phyloP scores from a whole-genome alignment of 2,888 invertebrate genomes.

The Sinodicranocentrus sp. region DNA sequence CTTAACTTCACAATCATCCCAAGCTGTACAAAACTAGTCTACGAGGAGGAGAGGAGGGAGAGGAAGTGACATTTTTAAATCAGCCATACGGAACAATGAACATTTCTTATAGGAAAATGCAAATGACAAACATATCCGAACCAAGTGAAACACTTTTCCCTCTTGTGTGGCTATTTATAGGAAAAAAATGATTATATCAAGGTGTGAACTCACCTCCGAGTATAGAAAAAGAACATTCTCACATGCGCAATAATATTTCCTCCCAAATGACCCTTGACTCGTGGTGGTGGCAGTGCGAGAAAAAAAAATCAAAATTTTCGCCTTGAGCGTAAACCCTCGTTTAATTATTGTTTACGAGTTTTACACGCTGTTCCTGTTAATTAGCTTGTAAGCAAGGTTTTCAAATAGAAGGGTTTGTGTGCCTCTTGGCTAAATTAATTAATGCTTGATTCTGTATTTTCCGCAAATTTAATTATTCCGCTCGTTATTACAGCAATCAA shows the following conservation, averaged over 20 bases:
- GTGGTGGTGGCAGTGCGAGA: too few relatives aligned
- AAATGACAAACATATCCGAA: background rate
- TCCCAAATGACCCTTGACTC: slow-evolving; percentile 16
- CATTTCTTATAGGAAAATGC: slow-evolving; percentile 32
- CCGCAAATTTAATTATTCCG: background rate
- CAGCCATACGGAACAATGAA: slow-evolving; percentile 64
- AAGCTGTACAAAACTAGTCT: too few relatives aligned
- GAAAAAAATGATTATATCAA: too few relatives aligned
- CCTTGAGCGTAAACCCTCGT: too few relatives aligned
- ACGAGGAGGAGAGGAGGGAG: slow-evolving; percentile 16
- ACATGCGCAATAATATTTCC: background rate
- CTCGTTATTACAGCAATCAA: background rate
- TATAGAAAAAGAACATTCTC: background rate
- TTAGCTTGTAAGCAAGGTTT: too few relatives aligned
- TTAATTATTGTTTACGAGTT: too few relatives aligned
- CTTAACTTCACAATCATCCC: background rate
- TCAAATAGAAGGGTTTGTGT: too few relatives aligned
- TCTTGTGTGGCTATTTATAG: too few relatives aligned
- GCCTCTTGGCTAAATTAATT: slow-evolving; percentile 14
- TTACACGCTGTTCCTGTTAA: too few relatives aligned
- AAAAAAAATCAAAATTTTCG: too few relatives aligned
- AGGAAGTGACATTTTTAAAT: slow-evolving; percentile 67
- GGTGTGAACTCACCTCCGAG: too few relatives aligned
- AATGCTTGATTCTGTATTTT: background rate
- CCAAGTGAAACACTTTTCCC: too few relatives aligned